Conservation (phyloP, 2,888 invertebrate species). For the Hypsopygia costalis region DNA sequence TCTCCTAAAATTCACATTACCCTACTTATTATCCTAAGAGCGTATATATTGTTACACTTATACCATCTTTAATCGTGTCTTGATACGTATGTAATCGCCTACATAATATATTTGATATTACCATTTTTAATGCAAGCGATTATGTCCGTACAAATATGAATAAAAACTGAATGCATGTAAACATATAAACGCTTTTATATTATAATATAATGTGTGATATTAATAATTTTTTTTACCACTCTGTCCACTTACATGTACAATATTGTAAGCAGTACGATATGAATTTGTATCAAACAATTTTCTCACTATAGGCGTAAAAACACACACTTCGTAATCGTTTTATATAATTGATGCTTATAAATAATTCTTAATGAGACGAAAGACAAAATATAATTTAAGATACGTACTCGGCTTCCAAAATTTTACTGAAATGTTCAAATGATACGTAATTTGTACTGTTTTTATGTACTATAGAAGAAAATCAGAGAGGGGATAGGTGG, state of each 20-base stretch:
- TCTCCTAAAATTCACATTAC: not conserved
- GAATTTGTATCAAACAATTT: not conserved
- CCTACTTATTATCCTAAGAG: not conserved
- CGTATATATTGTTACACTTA: too few relatives aligned
- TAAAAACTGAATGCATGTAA: too few relatives aligned
- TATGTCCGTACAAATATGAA: too few relatives aligned
- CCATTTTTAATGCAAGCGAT: too few relatives aligned
- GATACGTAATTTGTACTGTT: conserved; percentile 7
- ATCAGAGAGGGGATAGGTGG: conserved; percentile 19
- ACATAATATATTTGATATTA: too few relatives aligned
- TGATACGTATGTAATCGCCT: too few relatives aligned
- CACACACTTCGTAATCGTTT: not conserved
- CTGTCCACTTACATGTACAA: conserved; percentile 9
- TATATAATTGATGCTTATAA: not conserved
- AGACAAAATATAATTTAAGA: not conserved
- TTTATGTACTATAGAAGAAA: conserved; percentile 17
- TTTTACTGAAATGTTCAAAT: conserved; percentile 1
- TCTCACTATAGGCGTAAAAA: conserved; percentile 4
- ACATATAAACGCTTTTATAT: not conserved
- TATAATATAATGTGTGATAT: conserved; percentile 14
- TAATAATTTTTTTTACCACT: conserved; percentile 15
- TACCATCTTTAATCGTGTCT: too few relatives aligned
- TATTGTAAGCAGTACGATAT: not conserved
- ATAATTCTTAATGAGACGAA: not conserved
- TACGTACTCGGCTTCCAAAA: conserved; percentile 6